Evolutionary conservation across 1,140 invertebrate species (phyloP).

Genomic region (Limonius californicus): DNA sequence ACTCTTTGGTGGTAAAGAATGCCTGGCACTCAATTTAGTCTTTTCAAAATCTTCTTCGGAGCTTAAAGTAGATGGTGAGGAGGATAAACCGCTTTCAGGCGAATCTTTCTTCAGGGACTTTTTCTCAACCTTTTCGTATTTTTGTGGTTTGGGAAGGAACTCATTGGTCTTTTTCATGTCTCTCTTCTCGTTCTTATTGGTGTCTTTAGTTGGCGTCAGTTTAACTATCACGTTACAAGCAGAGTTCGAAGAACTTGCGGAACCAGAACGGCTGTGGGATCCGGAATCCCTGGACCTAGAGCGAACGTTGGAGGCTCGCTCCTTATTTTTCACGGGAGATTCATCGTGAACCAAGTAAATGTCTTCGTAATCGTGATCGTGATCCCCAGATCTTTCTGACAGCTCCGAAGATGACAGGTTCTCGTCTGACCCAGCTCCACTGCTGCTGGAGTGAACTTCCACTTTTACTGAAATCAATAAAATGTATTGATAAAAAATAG

Average conservation of each 20-base stretch:
- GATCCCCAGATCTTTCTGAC: slow-evolving; percentile 49
- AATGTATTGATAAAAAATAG: too few relatives aligned
- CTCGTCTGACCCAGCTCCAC: slow-evolving; percentile 57
- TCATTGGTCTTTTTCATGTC: slow-evolving; percentile 35
- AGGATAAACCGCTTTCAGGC: slow-evolving; percentile 38
- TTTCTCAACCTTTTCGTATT: slow-evolving; percentile 36
- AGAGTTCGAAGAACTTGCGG: slow-evolving; percentile 52
- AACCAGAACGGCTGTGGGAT: slow-evolving; percentile 62
- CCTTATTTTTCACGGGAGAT: slow-evolving; percentile 29
- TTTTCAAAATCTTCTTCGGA: slow-evolving; percentile 40
- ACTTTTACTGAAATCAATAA: slow-evolving; percentile 62
- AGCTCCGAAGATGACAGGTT: slow-evolving; percentile 55
- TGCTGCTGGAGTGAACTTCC: slow-evolving; percentile 61
- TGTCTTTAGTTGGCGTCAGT: slow-evolving; percentile 25
- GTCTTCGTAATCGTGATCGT: slow-evolving; percentile 71
- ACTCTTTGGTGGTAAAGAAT: slow-evolving; percentile 42
- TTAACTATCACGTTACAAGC: slow-evolving; percentile 45
- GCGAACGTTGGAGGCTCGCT: slow-evolving; percentile 44
- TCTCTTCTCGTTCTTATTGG: slow-evolving; percentile 9
- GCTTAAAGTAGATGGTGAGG: slow-evolving; percentile 43
- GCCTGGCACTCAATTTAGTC: slow-evolving; percentile 36
- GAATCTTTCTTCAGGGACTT: slow-evolving; percentile 19
- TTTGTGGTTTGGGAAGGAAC: slow-evolving; percentile 40
- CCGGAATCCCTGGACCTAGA: slow-evolving; percentile 59
- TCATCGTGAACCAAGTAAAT: slow-evolving; percentile 66